Evolutionary conservation across 2,888 invertebrate genomes (phyloP), one percentile per base, ranked within the genome.

Genomic region (Agriopis aurantiaria): DNA sequence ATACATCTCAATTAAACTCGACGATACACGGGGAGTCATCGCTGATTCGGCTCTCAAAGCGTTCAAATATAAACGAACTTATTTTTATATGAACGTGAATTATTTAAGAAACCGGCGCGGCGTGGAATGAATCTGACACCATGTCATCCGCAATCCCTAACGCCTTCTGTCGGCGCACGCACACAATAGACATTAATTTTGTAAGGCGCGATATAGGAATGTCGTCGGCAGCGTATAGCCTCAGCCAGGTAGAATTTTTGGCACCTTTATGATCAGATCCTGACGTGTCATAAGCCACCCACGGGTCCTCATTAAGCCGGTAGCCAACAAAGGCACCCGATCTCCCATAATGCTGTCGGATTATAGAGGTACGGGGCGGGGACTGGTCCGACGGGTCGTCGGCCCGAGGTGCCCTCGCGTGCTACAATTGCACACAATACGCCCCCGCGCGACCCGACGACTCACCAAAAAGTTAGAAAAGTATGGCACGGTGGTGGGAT

Each of bases 201-300:
- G 86, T 88, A 91, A 88, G 87, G 89, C 83, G 85, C 84, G 85
- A 87, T 88, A 85, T 86, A 92, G 91, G 92, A 92, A 92, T 93
- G 93, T 90, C 89, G 91, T 85, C 86, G 86, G 82, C 85, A 85
- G 33, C 60, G 51, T 53, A 40, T 83, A 80, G 84, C 86, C 82
- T 84, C 82, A 78, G 82, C 86, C 93, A 93, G 93, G 93, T 94
- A 93, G 87, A 91, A 87, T 91, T 89, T 93, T 93, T 93, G 91
- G 91, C 93, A 91, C 92, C 91, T 93, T 92, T 92, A 91, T 91
- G 91, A 93, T 92, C 91, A 88, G 86, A 91, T 92, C 92, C 91
- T 91, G 91, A 88, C 91, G 88, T 92, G 90, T 93, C 92, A 92
- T 92, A 91, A 90, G 92, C 92, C 92, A 92, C 93, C 93, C 92